Percentiles rank a stretch among this genome's conserved stretches.
Conservation (phyloP, 2,797 vertebrate species). For the Amblyraja radiata region DNA sequence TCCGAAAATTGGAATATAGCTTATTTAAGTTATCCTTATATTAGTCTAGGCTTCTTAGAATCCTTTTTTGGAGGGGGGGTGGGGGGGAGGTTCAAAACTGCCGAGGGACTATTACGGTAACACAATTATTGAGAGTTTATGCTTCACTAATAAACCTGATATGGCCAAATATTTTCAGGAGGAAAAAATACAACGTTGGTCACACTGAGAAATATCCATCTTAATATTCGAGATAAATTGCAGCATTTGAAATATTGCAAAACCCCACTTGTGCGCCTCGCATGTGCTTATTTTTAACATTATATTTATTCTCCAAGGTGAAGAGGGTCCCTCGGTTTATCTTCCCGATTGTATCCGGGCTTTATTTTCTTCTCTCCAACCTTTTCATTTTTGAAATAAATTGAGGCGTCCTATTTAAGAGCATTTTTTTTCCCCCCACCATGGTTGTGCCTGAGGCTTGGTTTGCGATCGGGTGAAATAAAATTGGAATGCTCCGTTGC, state of each 20-base stretch:
- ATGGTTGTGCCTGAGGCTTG: conserved; percentile 67
- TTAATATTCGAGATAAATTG: conserved; percentile 13
- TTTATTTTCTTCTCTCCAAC: conserved; percentile 74
- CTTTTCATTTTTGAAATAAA: conserved; percentile 88
- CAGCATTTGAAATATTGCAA: neutral
- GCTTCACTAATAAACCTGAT: conserved; percentile 15
- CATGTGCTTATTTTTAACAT: neutral
- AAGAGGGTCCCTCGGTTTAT: conserved; percentile 58
- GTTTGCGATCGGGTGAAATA: conserved; percentile 82
- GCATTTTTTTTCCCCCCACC: conserved; percentile 62
- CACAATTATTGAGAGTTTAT: neutral
- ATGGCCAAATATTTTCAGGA: neutral
- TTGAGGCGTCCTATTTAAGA: conserved; percentile 80
- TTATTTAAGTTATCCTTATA: neutral
- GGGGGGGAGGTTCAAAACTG: neutral
- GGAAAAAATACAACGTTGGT: neutral
- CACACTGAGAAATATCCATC: neutral
- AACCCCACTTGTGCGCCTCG: neutral
- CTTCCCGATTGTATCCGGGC: conserved; percentile 61
- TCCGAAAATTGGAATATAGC: neutral
- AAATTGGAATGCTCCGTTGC: conserved; percentile 76
- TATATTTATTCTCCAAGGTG: conserved; percentile 61
- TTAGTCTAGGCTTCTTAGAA: neutral
- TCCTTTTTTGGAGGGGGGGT: neutral
- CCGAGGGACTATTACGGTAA: neutral